A percentile compares a stretch with the other conserved stretches of the same genome.
phyloP scores from a whole-genome alignment of 1,140 invertebrate genomes.

The Macrocentrus cingulum region DNA sequence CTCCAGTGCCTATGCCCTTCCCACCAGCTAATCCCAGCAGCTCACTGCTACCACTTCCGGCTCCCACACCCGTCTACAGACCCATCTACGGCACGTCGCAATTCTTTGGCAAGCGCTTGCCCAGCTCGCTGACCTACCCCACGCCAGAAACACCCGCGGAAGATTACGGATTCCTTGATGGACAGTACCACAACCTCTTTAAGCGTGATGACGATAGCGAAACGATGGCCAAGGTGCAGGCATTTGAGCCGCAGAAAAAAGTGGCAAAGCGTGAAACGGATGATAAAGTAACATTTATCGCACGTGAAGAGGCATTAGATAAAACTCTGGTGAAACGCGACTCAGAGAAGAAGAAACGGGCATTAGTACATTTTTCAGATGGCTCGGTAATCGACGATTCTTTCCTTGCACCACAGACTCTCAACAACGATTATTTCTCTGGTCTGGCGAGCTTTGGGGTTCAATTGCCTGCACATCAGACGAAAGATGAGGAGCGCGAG shows the following conservation, averaged over 20 bases:
- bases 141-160: slow-evolving; percentile 28
- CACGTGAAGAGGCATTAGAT: slow-evolving; percentile 6
- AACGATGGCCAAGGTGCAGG: not conserved
- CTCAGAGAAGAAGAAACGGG: slow-evolving; percentile 62
- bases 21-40: slow-evolving; percentile 44
- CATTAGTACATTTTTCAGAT: slow-evolving; percentile 65
- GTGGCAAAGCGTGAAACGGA: slow-evolving; percentile 28
- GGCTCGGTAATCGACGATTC: slow-evolving; percentile 69
- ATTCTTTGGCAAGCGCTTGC: slow-evolving; percentile 34
- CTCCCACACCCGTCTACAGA: slow-evolving; percentile 17
- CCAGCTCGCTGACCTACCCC: not conserved
- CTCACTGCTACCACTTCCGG: slow-evolving; percentile 16
- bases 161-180: slow-evolving; percentile 39
- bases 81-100: slow-evolving; percentile 21
- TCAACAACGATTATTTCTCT: slow-evolving; percentile 51
- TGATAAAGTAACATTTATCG: not conserved
- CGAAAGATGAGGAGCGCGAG: slow-evolving; percentile 69
- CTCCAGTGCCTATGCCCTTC: slow-evolving; percentile 38
- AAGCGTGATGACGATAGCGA: slow-evolving; percentile 26
- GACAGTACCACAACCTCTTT: slow-evolving; percentile 41
- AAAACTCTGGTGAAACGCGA: slow-evolving; percentile 34
- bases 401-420: slow-evolving; percentile 49
- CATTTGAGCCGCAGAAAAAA: slow-evolving; percentile 23
- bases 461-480: slow-evolving; percentile 59
- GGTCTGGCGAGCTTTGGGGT: slow-evolving; percentile 70